Conservation (phyloP, 1,140 invertebrate species). For the Magallana gigas region DNA sequence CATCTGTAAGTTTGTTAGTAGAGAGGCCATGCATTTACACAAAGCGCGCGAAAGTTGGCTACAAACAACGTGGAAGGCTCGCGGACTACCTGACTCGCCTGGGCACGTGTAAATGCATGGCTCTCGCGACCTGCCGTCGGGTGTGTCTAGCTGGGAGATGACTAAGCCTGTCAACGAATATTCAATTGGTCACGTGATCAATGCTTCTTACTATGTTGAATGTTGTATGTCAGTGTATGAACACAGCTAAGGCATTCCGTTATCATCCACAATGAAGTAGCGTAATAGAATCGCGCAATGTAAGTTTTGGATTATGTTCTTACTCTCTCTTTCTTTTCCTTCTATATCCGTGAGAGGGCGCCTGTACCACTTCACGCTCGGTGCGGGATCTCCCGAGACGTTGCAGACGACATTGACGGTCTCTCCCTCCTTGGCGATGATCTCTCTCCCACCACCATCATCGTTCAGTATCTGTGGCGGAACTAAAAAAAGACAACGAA, state of each 20-base stretch:
- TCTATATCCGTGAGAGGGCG: constrained; percentile 47
- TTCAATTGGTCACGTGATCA: neutral
- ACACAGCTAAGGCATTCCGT: too few relatives aligned
- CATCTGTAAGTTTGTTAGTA: neutral
- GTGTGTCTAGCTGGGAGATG: neutral
- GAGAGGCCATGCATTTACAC: constrained; percentile 32
- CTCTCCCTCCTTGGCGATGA: constrained; percentile 69
- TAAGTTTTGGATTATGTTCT: neutral
- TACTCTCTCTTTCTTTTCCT: constrained; percentile 27
- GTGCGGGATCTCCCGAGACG: constrained; percentile 73
- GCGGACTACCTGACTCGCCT: neutral
- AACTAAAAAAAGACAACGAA: constrained; percentile 56
- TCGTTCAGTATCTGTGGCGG: constrained; percentile 67
- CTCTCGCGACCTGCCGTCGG: neutral
- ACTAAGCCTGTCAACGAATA: neutral
- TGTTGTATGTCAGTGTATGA: too few relatives aligned
- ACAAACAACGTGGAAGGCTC: neutral
- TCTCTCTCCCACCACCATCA: constrained; percentile 59
- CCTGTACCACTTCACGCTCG: constrained; percentile 77
- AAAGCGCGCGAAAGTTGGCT: neutral
- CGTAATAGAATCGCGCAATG: neutral
- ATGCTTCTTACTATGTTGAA: neutral
- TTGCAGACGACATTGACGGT: constrained; percentile 74
- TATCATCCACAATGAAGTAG: too few relatives aligned
- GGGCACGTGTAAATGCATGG: constrained; percentile 24